Evolutionary conservation across 2,113 vertebrate species (phyloP).

Genomic region (Stomatorhinus ivindoensis): DNA sequence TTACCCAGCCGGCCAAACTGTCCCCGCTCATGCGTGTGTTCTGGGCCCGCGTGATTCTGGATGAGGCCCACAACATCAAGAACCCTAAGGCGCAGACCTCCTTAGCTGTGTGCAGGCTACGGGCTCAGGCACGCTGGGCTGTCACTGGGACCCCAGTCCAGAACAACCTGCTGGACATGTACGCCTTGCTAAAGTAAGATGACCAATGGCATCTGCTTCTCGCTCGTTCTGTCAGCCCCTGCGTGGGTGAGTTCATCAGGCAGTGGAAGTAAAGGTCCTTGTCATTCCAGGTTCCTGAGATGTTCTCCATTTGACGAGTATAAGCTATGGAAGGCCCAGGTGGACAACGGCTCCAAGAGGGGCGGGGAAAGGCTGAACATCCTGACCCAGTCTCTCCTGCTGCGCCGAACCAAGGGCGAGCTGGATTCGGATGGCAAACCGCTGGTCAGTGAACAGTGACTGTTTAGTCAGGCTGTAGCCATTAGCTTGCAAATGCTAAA

Average conservation of each 20-base stretch:
- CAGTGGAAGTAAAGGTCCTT: background rate
- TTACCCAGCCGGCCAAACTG: slow-evolving; percentile 36
- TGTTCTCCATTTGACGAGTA: slow-evolving; percentile 90
- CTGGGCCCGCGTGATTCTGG: slow-evolving; percentile 83
- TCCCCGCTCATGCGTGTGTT: slow-evolving; percentile 67
- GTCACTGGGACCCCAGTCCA: slow-evolving; percentile 93
- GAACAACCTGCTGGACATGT: slow-evolving; percentile 95
- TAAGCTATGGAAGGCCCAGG: slow-evolving; percentile 86
- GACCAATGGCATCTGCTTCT: background rate
- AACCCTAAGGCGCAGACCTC: slow-evolving; percentile 87
- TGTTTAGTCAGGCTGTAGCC: background rate
- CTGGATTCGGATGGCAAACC: slow-evolving; percentile 72
- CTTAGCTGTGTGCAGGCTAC: slow-evolving; percentile 77
- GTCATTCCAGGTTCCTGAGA: slow-evolving; percentile 72
- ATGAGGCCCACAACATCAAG: slow-evolving; percentile 92
- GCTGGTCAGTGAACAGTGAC: slow-evolving; percentile 62
- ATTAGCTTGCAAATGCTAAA: background rate
- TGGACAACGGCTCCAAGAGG: slow-evolving; percentile 82
- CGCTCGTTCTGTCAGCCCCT: background rate
- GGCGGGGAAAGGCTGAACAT: slow-evolving; percentile 82
- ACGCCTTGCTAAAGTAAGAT: slow-evolving; percentile 84
- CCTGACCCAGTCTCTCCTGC: slow-evolving; percentile 76
- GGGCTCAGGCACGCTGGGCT: slow-evolving; percentile 77
- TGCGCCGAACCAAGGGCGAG: slow-evolving; percentile 82
- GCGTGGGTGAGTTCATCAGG: background rate